Base-by-base conservation (phyloP, 2,113 vertebrate species). In the Aphyosemion australe region DNA sequence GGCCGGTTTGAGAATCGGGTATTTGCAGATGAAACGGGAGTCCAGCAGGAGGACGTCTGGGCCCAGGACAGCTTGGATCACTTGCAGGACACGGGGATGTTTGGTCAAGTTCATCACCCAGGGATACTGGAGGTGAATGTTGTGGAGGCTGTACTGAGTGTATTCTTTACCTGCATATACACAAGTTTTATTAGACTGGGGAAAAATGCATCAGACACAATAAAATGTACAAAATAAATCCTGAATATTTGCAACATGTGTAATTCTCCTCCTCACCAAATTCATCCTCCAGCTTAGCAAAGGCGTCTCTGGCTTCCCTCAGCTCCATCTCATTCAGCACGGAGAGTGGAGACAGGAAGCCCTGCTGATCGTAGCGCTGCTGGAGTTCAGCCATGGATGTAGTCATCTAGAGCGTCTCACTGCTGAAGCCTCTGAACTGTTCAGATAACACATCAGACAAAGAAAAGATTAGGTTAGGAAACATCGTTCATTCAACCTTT, bases 21-120 rank as follows among this genome's bases (percentile, higher is more conserved):
- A 94, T 87, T 93, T 94, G 70, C 92, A 94, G 81, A 94, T 94
- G 76, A 94, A 94, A 41, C 91, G 88, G 8, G 93, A 93, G 76
- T 94, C 93, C 31, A 94, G 85, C 21, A 94, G 85, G 49, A 94
- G 84, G 61, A 94, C 78, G 32, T 94, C 88, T 1, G 85, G 85
- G 5, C 92, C 93, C 65, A 94, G 67, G 60, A 88, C 34, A 6
- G 89, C 79, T 54, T 73, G 82, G 59, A 94, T 69, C 37, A 82
- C 72, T 61, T 79, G 14, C 26, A 93, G 68, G 37, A 94, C 20
- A 6, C 61, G 65, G 32, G 90, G 89, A 72, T 94, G 91, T 61
- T 78, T 84, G 66, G 80, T 84, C 50, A 94, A 74, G 1, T n/a
- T 71, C 90, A 83, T 89, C 57, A 92, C 93, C 93, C 93, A 94